Conservation (phyloP, 2,113 vertebrate genomes). For the Pteropus alecto region DNA sequence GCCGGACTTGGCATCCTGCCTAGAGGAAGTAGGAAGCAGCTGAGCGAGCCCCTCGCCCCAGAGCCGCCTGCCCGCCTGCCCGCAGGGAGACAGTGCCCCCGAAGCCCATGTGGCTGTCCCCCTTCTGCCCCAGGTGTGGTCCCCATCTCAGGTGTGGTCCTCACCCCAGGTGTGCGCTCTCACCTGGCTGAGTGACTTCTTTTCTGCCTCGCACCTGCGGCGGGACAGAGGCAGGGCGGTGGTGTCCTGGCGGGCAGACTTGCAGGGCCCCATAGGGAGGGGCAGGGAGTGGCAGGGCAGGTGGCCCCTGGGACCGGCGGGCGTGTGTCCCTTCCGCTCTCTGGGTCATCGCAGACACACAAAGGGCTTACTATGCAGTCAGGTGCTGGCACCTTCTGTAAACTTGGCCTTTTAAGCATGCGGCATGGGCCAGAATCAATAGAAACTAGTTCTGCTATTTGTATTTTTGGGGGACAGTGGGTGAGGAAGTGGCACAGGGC, state of each 20-base stretch:
- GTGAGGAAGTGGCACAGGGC: fast-evolving
- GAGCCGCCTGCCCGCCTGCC: too few species aligned
- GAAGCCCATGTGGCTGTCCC: too few species aligned
- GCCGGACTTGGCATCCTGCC: too few species aligned
- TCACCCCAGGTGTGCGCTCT: neutral
- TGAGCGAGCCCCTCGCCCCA: too few species aligned
- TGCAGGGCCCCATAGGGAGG: fast-evolving
- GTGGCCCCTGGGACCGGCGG: fast-evolving
- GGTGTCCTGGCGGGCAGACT: neutral
- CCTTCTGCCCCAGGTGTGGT: too few species aligned
- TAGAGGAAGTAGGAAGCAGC: too few species aligned
- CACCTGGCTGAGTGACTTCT: fast-evolving
- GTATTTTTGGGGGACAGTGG: neutral
- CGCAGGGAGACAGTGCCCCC: too few species aligned
- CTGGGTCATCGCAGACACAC: fast-evolving
- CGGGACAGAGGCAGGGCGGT: fast-evolving
- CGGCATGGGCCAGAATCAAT: neutral
- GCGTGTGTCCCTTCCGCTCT: fast-evolving
- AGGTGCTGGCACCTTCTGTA: fast-evolving
- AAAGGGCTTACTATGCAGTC: neutral
- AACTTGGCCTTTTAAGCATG: neutral
- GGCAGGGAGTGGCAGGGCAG: fast-evolving
- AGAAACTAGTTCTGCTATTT: neutral
- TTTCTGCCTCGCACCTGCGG: neutral
- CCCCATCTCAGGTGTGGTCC: too few species aligned